Evolutionary conservation across 2,113 vertebrate genomes (phyloP).

Genomic region (Stercorarius parasiticus): DNA sequence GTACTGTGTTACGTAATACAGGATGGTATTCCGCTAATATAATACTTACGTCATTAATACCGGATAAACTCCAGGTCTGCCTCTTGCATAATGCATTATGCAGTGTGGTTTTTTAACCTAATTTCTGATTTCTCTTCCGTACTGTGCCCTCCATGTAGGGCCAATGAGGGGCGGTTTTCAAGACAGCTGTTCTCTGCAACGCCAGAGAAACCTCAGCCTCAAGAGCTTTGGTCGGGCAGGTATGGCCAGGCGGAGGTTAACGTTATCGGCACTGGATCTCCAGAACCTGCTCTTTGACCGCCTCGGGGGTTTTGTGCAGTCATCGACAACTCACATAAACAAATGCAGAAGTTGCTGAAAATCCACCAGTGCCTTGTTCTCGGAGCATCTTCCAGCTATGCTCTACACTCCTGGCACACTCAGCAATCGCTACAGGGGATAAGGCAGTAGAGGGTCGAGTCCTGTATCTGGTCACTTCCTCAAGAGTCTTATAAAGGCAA

Average conservation of each 20-base stretch:
- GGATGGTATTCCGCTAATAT: conserved; percentile 55
- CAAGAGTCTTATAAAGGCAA: neutral
- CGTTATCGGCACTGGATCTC: fast-evolving
- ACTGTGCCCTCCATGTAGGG: neutral
- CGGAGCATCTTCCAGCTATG: neutral
- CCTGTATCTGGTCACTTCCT: neutral
- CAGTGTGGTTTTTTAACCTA: conserved; percentile 66
- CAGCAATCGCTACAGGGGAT: neutral
- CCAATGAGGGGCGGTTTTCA: neutral
- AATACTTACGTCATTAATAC: conserved; percentile 57
- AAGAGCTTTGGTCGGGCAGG: neutral
- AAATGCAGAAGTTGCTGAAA: neutral
- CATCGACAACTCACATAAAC: neutral
- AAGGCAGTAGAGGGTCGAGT: conserved; percentile 36
- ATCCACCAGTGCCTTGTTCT: fast-evolving
- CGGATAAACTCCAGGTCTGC: conserved; percentile 66
- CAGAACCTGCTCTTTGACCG: neutral
- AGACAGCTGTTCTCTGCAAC: neutral
- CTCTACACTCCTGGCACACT: neutral
- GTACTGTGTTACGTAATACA: conserved; percentile 38
- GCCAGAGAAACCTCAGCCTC: neutral
- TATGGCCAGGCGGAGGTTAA: neutral
- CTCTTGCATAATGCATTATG: conserved; percentile 65
- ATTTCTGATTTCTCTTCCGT: conserved; percentile 69
- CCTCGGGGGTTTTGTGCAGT: fast-evolving